phyloP scores from a whole-genome alignment of 2,888 invertebrate genomes.

The Cerceris rybyensis region DNA sequence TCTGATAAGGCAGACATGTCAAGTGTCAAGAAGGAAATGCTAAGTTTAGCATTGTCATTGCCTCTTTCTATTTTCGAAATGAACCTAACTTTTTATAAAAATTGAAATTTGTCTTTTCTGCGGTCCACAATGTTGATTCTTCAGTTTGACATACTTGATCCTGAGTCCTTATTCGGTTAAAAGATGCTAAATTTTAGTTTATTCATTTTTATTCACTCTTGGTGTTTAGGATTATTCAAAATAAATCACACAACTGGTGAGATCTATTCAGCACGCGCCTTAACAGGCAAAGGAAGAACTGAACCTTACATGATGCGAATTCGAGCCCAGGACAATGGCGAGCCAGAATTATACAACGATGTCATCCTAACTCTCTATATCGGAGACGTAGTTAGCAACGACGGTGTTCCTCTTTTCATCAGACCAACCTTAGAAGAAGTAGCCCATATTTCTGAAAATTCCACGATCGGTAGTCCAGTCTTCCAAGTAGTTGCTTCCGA shows the following conservation, averaged over 20 bases:
- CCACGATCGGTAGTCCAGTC: slow-evolving; percentile 88
- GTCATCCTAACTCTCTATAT: slow-evolving; percentile 87
- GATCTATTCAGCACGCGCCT: slow-evolving; percentile 85
- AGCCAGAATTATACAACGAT: slow-evolving; percentile 85
- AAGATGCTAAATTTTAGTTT: no score
- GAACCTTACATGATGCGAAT: slow-evolving; percentile 88
- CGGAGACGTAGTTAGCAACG: slow-evolving; percentile 91
- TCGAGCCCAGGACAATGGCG: slow-evolving; percentile 88
- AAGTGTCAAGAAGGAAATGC: no score
- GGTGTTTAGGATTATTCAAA: slow-evolving; percentile 85
- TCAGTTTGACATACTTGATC: no score
- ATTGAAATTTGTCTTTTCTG: no score
- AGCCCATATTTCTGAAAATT: slow-evolving; percentile 89
- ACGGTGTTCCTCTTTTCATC: slow-evolving; percentile 90
- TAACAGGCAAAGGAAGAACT: slow-evolving; percentile 90
- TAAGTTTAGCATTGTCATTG: no score
- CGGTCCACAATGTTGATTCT: no score
- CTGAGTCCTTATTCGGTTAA: no score
- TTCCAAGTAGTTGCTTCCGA: slow-evolving; percentile 90
- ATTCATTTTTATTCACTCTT: neutral
- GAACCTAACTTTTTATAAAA: neutral
- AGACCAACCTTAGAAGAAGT: slow-evolving; percentile 87
- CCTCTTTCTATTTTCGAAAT: no score
- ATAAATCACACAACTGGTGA: slow-evolving; percentile 87
- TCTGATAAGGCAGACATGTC: neutral